A percentile compares a stretch with the other conserved stretches of the same genome.
These are phyloP conservation scores for Drosophila testacea DNA, from an alignment of 2,888 invertebrate genomes.

Conservation along the genomic window DNA sequence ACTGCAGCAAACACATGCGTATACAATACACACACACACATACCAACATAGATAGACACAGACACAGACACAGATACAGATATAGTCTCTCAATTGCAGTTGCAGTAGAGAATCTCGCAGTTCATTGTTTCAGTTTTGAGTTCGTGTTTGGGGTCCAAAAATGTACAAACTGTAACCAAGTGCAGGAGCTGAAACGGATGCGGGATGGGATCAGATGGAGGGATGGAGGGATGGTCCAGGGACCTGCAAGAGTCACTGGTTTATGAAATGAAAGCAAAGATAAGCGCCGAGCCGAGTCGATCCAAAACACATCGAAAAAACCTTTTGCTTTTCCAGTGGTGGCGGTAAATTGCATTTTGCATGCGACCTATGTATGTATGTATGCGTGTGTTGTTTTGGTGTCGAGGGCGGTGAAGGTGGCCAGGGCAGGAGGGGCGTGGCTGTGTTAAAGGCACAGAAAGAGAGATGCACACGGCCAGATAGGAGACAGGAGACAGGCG, in stretches of 20 bases:
- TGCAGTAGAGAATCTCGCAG: conserved; percentile 63
- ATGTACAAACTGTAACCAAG: conserved; percentile 71
- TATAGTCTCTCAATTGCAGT: conserved; percentile 68
- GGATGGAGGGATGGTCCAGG: conserved; percentile 20
- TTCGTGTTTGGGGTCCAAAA: conserved; percentile 61
- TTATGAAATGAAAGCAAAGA: conserved; percentile 80
- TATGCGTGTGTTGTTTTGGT: conserved; percentile 11
- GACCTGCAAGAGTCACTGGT: conserved; percentile 59
- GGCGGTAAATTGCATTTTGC: conserved; percentile 77
- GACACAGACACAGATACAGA: conserved; percentile 3
- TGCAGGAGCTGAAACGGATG: conserved; percentile 36
- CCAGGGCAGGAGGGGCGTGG: conserved; percentile 6
- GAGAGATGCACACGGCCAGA: conserved; percentile 56
- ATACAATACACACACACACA: conserved; percentile 53
- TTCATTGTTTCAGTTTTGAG: conserved; percentile 72
- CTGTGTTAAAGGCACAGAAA: conserved; percentile 47
- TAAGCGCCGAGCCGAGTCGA: conserved; percentile 63
- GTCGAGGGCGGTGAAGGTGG: background rate
- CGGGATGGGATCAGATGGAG: conserved; percentile 7
- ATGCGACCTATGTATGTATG: conserved; percentile 34
- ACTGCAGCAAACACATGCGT: conserved; percentile 42
- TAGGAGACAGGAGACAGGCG: conserved; percentile 21
- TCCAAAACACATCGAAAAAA: conserved; percentile 54
- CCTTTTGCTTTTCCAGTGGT: conserved; percentile 48
- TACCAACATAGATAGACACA: conserved; percentile 22